Evolutionary conservation across 2,797 vertebrate genomes (phyloP), one percentile per base, ranked within the genome.

Genomic region (Cossypha dichroa): DNA sequence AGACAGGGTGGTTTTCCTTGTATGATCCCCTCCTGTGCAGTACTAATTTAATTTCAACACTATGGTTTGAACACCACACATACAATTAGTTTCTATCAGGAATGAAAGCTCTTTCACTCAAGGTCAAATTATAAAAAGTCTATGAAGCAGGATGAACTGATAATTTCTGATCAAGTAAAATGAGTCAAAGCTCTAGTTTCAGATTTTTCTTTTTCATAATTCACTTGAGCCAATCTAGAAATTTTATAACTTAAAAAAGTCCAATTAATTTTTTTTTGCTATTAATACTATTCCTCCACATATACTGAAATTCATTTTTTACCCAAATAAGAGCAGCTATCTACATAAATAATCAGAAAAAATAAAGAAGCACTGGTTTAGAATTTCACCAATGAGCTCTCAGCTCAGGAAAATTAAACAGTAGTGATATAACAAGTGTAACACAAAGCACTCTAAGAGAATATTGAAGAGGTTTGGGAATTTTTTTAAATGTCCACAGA

Each of bases 41-140:
- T 58, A 81, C 68, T 97, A 95, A 96, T 95, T 96, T 90, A 34
- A 94, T 95, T 97, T 91, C 80, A 96, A 92, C 93, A 73, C 68
- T 82, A 9, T 69, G 49, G 87, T 88, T 96, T 93, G 67, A 96
- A 80, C 88, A 90, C 31, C 46, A 90, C 58, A 82, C 41, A 59
- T 68, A 77, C 29, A 95, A 89, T 95, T 94, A 90, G 11, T 79
- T 95, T 93, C n/a, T 68, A 60, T 93, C 28, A 86, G 67, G n/a
- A 86, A 54, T 51, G 40, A 92, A 93, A 70, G 29, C 28, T 82
- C 18, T 90, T 89, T 95, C 82, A 58, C 68, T 96, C 95, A 92
- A 96, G 94, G 93, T 89, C 91, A 60, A 76, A 68, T 90, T 85
- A 82, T 21, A 62, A 33, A 54, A 91, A 31, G 31, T 31, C 84